Evolutionary conservation across 2,113 vertebrate species (phyloP).

Genomic region (Corythornis vintsioides): DNA sequence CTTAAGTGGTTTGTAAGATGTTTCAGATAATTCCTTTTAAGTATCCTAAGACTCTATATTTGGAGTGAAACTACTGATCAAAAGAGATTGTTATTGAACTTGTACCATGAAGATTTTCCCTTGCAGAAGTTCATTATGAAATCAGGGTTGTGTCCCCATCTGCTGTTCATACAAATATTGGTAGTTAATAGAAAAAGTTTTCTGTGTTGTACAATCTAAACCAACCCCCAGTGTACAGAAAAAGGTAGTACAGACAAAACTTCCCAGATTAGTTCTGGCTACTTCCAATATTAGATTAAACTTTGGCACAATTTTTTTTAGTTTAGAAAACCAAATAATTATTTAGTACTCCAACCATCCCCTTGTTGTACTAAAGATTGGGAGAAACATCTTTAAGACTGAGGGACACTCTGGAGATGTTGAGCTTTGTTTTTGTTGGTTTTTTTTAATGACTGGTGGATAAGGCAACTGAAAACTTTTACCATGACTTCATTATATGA

Average conservation of each 20-base stretch:
- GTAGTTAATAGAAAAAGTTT: background rate
- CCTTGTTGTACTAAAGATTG: background rate
- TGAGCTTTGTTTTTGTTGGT: rapidly evolving
- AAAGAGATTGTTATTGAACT: background rate
- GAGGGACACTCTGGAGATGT: background rate
- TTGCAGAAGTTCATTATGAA: background rate
- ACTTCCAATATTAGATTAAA: background rate
- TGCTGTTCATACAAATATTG: background rate
- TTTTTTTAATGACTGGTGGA: background rate
- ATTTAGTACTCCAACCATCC: background rate
- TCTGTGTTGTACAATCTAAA: background rate
- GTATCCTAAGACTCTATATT: too few relatives aligned
- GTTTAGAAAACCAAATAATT: background rate
- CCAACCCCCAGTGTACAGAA: background rate
- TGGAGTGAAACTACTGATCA: background rate
- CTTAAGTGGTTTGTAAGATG: background rate
- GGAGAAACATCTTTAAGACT: background rate
- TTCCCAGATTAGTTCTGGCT: background rate
- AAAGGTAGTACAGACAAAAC: background rate
- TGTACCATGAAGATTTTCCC: background rate
- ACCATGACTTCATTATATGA: background rate
- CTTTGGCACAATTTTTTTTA: background rate
- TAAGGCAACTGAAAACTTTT: background rate
- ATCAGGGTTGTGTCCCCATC: background rate
- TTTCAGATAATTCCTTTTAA: background rate